Base-by-base conservation (phyloP, 2,797 vertebrate species). In the Neomorphus geoffroyi region DNA sequence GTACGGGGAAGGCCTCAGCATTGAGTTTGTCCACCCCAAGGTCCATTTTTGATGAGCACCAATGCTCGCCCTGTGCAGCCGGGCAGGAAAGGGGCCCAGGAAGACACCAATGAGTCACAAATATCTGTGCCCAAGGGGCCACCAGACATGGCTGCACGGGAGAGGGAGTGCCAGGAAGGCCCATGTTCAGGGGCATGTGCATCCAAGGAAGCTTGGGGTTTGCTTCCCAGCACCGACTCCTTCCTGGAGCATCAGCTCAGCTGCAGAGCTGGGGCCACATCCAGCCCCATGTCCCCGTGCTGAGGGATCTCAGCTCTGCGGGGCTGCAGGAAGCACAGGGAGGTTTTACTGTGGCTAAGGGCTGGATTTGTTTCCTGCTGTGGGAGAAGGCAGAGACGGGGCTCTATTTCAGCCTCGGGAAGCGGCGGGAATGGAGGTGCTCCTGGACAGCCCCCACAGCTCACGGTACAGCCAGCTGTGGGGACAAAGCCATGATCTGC, bases 81-180 rank as follows among this genome's bases (percentile, higher is more conserved):
- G 0, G 56, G 64, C 84, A 92, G 85, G 93, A 93, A 96, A 91
- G 53, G 32, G 85, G 65, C 95, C 93, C 94, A 96, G 91, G 91
- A 96, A 96, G 82, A 57, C 80, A 86, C 17, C 0, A 1, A 30
- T 92, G 91, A 96, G 79, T 96, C 93, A 96, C 1, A 4, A 86
- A n/a, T 19, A 18, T 78, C 57, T 64, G 69, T 48, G 50, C 60
- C 81, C 2, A 0, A 19, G 11, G 50, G 32, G 88, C 60, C 56
- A 73, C 35, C 18, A 7, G 71, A 32, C 48, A 51, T 0, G 1
- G 78, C 80, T 62, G 53, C 0, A 0, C 0, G 15, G 18, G 39
- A 79, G 24, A 69, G 43, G 74, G 50, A 75, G 67, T 0, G 6
- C 11, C 0, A 2, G 10, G 37, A 46, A 7, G 32, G 12, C n/a